phyloP scores from a whole-genome alignment of 2,888 invertebrate genomes.

The Polydrusus tereticollis region DNA sequence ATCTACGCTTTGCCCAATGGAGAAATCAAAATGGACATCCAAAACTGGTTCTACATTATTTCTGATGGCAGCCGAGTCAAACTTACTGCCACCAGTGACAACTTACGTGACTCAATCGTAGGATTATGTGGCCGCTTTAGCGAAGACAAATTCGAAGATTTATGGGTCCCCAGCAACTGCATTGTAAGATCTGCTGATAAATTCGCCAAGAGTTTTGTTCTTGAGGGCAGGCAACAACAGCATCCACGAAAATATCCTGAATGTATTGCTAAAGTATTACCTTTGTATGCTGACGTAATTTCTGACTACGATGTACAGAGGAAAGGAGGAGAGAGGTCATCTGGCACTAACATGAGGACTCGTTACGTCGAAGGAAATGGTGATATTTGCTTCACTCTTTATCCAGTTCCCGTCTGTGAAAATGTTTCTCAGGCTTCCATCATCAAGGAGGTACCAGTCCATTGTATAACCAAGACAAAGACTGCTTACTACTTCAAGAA shows the following conservation, averaged over 20 bases:
- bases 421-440: constrained; percentile 63
- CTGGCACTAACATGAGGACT: constrained; percentile 65
- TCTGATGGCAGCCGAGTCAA: constrained; percentile 74
- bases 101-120: constrained; percentile 71
- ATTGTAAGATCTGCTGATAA: constrained; percentile 63
- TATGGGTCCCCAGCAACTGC: constrained; percentile 71
- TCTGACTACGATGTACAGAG: constrained; percentile 55
- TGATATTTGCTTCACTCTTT: constrained; percentile 74
- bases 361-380: constrained; percentile 70
- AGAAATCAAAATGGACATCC: constrained; percentile 71
- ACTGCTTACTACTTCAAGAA: constrained; percentile 60
- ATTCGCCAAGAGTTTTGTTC: constrained; percentile 73
- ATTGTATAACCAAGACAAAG: constrained; percentile 64
- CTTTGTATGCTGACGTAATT: constrained; percentile 65
- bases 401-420: constrained; percentile 71
- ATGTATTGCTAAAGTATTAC: constrained; percentile 54
- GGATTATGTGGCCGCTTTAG: constrained; percentile 79
- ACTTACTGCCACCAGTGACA: constrained; percentile 58
- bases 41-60: constrained; percentile 68
- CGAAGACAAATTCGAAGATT: constrained; percentile 73
- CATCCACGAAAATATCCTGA: constrained; percentile 66
- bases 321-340: neutral
- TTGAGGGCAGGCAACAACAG: constrained; percentile 58
- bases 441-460: constrained; percentile 67
- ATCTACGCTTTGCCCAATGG: constrained; percentile 68